A percentile compares a stretch with the other conserved stretches of the same genome.
Conservation (phyloP, 2,888 invertebrate genomes). For the Thecophora atra region DNA sequence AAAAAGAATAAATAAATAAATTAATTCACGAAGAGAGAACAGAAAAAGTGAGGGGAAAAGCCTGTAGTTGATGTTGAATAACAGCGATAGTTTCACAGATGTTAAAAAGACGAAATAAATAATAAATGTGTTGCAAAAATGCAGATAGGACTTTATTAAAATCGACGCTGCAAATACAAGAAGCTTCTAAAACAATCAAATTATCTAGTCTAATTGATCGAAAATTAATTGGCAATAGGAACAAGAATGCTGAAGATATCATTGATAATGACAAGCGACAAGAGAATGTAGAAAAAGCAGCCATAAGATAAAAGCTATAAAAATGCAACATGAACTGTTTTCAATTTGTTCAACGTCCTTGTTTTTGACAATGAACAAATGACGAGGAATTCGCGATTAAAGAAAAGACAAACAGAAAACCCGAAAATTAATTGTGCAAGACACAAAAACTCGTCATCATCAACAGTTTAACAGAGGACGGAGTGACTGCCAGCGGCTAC, state of each 20-base stretch:
- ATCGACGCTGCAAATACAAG: background rate
- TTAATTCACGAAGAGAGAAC: background rate
- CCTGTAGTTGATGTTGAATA: background rate
- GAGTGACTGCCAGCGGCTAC: constrained; percentile 15
- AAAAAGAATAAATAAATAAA: constrained; percentile 8
- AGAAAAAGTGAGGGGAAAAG: background rate
- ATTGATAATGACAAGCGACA: constrained; percentile 35
- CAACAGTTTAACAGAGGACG: constrained; percentile 17
- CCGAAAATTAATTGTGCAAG: background rate
- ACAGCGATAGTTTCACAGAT: background rate
- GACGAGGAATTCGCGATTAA: constrained; percentile 25
- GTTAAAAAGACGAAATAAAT: background rate
- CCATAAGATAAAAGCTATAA: constrained; percentile 44
- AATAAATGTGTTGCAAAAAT: background rate
- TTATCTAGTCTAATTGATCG: constrained; percentile 34
- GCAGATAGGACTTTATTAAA: background rate
- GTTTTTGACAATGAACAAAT: background rate
- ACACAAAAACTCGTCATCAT: constrained; percentile 31
- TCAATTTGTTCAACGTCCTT: constrained; percentile 54
- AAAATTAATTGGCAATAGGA: constrained; percentile 33
- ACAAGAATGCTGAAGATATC: constrained; percentile 21
- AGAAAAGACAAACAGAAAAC: constrained; percentile 8
- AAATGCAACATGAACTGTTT: constrained; percentile 59
- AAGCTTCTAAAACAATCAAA: constrained; percentile 35
- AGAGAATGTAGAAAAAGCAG: constrained; percentile 21